phyloP scores from a whole-genome alignment of 2,888 invertebrate genomes.

The Tribolium freemani region DNA sequence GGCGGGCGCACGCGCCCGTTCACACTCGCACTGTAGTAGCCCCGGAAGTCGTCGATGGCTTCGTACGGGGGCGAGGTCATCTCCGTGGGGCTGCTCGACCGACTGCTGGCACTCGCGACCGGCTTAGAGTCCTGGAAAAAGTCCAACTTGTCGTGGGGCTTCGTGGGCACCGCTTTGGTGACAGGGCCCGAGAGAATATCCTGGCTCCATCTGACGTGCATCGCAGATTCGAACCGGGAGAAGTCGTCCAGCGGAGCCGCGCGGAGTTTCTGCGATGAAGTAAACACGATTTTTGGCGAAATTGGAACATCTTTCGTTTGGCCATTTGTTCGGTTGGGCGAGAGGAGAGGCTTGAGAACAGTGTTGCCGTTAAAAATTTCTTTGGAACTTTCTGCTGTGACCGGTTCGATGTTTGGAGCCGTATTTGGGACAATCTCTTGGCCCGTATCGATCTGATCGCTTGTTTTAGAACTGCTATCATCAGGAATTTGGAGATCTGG shows the following conservation, averaged over 20 bases:
- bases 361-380: conserved; percentile 10
- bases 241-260: conserved; percentile 34
- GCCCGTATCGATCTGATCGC: conserved; percentile 20
- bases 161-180: conserved; percentile 31
- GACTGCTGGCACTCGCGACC: conserved; percentile 2
- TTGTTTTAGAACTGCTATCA: not conserved
- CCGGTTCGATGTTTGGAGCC: conserved; percentile 9
- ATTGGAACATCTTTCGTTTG: conserved; percentile 6
- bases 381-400: not conserved
- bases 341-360: conserved; percentile 4
- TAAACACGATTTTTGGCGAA: conserved; percentile 34
- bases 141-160: conserved; percentile 44
- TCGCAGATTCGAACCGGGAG: conserved; percentile 30
- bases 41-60: conserved; percentile 46
- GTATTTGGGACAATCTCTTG: conserved; percentile 1
- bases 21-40: conserved; percentile 36
- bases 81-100: conserved; percentile 43
- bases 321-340: conserved; percentile 23
- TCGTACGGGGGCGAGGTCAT: conserved; percentile 49
- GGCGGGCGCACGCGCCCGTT: conserved; percentile 25
- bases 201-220: conserved; percentile 28
- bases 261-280: conserved; percentile 31
- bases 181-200: conserved; percentile 46
- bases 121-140: conserved; percentile 35
- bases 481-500: not conserved